Evolutionary conservation across 2,888 invertebrate species (phyloP).

Genomic region (Hypselothyrea guttata): DNA sequence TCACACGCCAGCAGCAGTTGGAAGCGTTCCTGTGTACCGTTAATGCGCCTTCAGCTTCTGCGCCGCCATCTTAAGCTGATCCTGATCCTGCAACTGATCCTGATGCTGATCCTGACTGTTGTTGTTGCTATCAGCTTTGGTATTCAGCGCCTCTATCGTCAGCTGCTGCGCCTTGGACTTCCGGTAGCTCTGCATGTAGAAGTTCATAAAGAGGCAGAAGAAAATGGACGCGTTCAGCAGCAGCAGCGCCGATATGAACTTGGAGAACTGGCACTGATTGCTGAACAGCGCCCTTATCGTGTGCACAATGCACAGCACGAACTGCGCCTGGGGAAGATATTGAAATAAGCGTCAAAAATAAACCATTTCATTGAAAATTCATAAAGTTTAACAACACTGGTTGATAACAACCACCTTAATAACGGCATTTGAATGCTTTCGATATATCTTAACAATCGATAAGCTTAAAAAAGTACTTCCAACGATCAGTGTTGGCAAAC

Average conservation of each 20-base stretch:
- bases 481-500: too few relatives aligned
- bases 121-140: slow-evolving; percentile 58
- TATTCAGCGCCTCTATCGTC: slow-evolving; percentile 28
- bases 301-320: slow-evolving; percentile 82
- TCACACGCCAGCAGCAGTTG: slow-evolving; percentile 41
- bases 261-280: slow-evolving; percentile 82
- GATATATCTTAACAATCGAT: too few relatives aligned
- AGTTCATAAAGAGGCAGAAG: slow-evolving; percentile 94
- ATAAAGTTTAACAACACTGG: too few relatives aligned
- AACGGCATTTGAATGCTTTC: too few relatives aligned
- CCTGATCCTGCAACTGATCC: slow-evolving; percentile 36
- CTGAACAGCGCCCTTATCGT: slow-evolving; percentile 80
- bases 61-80: slow-evolving; percentile 24
- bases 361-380: too few relatives aligned
- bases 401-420: too few relatives aligned
- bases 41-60: slow-evolving; percentile 71
- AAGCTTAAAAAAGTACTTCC: too few relatives aligned
- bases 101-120: slow-evolving; percentile 47
- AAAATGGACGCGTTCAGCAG: slow-evolving; percentile 93
- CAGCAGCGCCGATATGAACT: slow-evolving; percentile 88
- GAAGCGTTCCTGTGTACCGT: slow-evolving; percentile 34
- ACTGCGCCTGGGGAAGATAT: slow-evolving; percentile 79
- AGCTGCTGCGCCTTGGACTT: slow-evolving; percentile 67
- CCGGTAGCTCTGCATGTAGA: slow-evolving; percentile 93
- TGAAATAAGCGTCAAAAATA: too few relatives aligned